Conservation (phyloP, 2,797 vertebrate genomes). For the Melanotaenia nigrans region DNA sequence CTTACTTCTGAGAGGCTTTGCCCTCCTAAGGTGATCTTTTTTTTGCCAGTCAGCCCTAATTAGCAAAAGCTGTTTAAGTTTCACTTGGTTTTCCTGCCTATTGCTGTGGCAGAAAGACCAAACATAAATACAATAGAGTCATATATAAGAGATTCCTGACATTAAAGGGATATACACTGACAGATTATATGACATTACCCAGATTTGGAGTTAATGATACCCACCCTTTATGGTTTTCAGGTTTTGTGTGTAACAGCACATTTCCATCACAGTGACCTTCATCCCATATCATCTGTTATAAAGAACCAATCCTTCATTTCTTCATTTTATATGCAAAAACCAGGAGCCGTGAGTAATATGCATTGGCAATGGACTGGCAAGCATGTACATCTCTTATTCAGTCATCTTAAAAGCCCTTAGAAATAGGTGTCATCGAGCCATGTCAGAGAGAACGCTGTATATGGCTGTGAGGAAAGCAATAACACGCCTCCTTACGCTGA, state of each 20-base stretch:
- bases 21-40: too few species aligned
- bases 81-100: too few species aligned
- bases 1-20: too few species aligned
- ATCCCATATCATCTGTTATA: conserved; percentile 48
- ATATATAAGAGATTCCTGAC: conserved; percentile 6
- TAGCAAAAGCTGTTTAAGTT: too few species aligned
- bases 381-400: conserved; percentile 49
- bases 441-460: not conserved
- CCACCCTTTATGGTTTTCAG: conserved; percentile 29
- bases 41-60: too few species aligned
- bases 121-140: not conserved
- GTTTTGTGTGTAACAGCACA: conserved; percentile 29
- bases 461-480: not conserved
- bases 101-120: conserved; percentile 11
- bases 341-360: conserved; percentile 53
- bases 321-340: conserved; percentile 58
- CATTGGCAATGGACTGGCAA: conserved; percentile 47
- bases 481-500: not conserved
- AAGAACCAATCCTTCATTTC: conserved; percentile 67
- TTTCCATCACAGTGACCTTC: conserved; percentile 70
- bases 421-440: too few species aligned
- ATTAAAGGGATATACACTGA: conserved; percentile 28
- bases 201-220: conserved; percentile 42
- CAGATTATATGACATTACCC: conserved; percentile 35
- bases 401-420: conserved; percentile 1